phyloP scores from a whole-genome alignment of 2,113 vertebrate genomes.

The Siniperca chuatsi region DNA sequence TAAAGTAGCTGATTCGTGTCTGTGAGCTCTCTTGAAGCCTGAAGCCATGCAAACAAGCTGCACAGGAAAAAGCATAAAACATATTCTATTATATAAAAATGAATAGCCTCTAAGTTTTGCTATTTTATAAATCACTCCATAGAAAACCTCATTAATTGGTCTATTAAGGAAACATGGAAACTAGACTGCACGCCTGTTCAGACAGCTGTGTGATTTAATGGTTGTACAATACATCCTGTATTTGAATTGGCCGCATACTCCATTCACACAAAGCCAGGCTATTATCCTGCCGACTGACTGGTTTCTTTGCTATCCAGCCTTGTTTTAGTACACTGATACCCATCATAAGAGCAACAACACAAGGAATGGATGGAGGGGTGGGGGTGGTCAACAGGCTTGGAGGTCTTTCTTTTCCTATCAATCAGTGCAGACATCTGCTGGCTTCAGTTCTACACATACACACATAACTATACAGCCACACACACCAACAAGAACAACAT shows the following conservation, averaged over 20 bases:
- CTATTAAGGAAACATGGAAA: conserved; percentile 67
- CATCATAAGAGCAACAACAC: conserved; percentile 80
- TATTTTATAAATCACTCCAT: conserved; percentile 65
- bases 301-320: conserved; percentile 72
- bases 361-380: conserved; percentile 27
- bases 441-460: conserved; percentile 53
- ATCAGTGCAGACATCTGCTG: conserved; percentile 60
- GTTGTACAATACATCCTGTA: conserved; percentile 73
- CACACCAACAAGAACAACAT: conserved; percentile 28
- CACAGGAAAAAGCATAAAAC: neutral
- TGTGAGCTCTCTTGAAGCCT: neutral
- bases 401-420: conserved; percentile 66
- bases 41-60: conserved; percentile 24
- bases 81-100: conserved; percentile 35
- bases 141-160: conserved; percentile 71
- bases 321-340: conserved; percentile 80
- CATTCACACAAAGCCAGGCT: conserved; percentile 73
- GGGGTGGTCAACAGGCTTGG: conserved; percentile 26
- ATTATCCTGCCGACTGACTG: conserved; percentile 75
- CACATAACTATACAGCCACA: conserved; percentile 11
- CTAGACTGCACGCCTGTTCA: conserved; percentile 66
- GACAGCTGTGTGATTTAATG: conserved; percentile 77
- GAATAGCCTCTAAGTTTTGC: conserved; percentile 55
- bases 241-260: conserved; percentile 80
- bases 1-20: conserved; percentile 11